Percentiles rank a stretch among this genome's conserved stretches.
These are phyloP conservation scores for Dolichotis patagonum DNA, from an alignment of 2,113 vertebrate species.

Conservation along the genomic window DNA sequence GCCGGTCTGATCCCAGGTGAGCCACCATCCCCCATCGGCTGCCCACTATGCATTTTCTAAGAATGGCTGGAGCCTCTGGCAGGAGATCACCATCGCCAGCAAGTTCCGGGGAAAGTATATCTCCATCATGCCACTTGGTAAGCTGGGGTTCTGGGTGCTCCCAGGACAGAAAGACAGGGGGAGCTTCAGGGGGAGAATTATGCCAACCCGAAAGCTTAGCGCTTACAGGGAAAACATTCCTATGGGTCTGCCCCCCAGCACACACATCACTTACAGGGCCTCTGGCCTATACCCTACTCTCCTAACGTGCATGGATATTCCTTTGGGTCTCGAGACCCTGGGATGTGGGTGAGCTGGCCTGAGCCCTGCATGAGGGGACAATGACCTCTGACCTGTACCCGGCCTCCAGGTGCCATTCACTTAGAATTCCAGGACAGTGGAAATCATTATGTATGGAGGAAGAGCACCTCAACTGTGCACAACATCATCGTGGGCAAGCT, in stretches of 20 bases:
- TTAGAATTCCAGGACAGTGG: slow-evolving; percentile 95
- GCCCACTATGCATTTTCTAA: slow-evolving; percentile 96
- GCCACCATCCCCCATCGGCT: slow-evolving; percentile 97
- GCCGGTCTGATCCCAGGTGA: slow-evolving; percentile 89
- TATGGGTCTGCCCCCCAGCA: not conserved
- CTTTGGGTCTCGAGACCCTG: not conserved
- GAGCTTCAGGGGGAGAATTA: not conserved
- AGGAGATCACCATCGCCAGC: slow-evolving; percentile 99
- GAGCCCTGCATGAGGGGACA: not conserved
- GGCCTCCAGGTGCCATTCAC: slow-evolving; percentile 93
- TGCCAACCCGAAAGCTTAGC: not conserved
- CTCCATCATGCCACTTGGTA: slow-evolving; percentile 99
- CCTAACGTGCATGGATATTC: not conserved
- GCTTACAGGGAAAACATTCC: not conserved
- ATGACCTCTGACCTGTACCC: not conserved
- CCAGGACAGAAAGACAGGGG: not conserved
- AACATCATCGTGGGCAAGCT: slow-evolving; percentile 99
- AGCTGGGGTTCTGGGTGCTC: slow-evolving; percentile 64
- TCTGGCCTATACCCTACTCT: not conserved
- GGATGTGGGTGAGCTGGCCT: not conserved
- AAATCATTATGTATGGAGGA: slow-evolving; percentile 98
- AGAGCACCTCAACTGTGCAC: slow-evolving; percentile 98
- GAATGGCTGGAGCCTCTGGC: slow-evolving; percentile 96
- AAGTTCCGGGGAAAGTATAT: slow-evolving; percentile 99
- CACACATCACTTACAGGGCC: not conserved